A percentile compares a stretch with the other conserved stretches of the same genome.
Conservation (phyloP, 2,888 invertebrate species). For the Drosophila longiperda region DNA sequence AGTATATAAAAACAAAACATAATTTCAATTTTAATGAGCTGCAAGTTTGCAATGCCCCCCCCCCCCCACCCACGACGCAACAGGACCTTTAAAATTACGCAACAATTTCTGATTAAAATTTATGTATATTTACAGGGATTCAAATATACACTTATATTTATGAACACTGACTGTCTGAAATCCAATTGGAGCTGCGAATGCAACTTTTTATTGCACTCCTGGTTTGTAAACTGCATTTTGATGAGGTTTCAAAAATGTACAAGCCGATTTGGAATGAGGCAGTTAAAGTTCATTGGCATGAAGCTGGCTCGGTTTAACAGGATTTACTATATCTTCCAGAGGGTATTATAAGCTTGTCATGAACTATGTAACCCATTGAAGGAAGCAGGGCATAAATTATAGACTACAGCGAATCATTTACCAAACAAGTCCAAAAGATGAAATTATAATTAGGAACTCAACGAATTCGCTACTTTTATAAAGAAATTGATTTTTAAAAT, state of each 20-base stretch:
- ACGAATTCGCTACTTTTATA: not conserved
- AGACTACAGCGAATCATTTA: not conserved
- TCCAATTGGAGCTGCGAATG: slow-evolving; percentile 21
- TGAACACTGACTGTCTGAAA: slow-evolving; percentile 20
- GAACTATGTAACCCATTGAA: not conserved
- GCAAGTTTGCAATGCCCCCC: slow-evolving; percentile 11
- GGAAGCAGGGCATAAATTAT: not conserved
- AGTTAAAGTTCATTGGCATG: slow-evolving; percentile 50
- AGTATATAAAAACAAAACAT: slow-evolving; percentile 62
- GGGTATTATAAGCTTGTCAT: not conserved
- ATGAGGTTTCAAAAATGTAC: slow-evolving; percentile 4
- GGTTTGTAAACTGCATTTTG: slow-evolving; percentile 10
- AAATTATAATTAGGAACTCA: not conserved
- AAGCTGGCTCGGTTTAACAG: not conserved
- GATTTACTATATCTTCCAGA: not conserved
- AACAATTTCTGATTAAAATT: slow-evolving; percentile 17
- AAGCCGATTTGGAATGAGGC: slow-evolving; percentile 1
- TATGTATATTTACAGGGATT: not conserved
- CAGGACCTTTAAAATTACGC: slow-evolving; percentile 20
- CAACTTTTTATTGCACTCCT: slow-evolving; percentile 25
- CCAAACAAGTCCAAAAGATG: not conserved
- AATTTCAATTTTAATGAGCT: slow-evolving; percentile 74
- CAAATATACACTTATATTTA: slow-evolving; percentile 13
- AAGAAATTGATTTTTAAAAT: not conserved
- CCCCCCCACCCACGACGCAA: not conserved